phyloP scores from a whole-genome alignment of 2,888 invertebrate species.

The Molorchus minor region DNA sequence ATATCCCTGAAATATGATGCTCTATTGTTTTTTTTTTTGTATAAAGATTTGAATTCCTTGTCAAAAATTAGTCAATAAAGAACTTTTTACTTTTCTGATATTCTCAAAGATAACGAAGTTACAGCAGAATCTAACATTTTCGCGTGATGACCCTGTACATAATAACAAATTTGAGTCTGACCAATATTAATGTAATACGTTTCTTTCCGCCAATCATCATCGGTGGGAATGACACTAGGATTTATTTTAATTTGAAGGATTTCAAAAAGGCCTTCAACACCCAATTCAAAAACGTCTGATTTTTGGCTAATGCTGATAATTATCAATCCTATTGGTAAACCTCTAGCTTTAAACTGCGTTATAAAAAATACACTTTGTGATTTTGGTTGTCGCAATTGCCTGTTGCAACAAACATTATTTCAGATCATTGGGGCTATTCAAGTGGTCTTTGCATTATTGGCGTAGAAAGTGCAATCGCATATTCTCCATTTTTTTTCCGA shows the following conservation, averaged over 20 bases:
- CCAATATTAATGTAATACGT: slow-evolving; percentile 16
- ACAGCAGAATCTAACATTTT: too few relatives aligned
- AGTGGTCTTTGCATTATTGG: slow-evolving; percentile 35
- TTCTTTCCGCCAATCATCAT: slow-evolving; percentile 19
- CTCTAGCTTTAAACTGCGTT: slow-evolving; percentile 34
- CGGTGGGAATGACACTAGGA: slow-evolving; percentile 9
- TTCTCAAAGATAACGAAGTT: too few relatives aligned
- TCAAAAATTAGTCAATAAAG: too few relatives aligned
- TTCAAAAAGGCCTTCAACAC: slow-evolving; percentile 20
- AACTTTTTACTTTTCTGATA: too few relatives aligned
- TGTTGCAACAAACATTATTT: slow-evolving; percentile 35
- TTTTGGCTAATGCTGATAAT: slow-evolving; percentile 33
- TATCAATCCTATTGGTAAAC: slow-evolving; percentile 38
- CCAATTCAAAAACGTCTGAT: slow-evolving; percentile 22
- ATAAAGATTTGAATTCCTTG: too few relatives aligned
- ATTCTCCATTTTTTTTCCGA: slow-evolving; percentile 37
- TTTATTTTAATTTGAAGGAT: slow-evolving; percentile 29
- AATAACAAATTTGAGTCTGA: slow-evolving; percentile 12
- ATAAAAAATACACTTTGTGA: slow-evolving; percentile 39
- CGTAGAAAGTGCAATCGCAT: slow-evolving; percentile 31
- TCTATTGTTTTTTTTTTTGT: too few relatives aligned
- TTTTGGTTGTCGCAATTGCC: slow-evolving; percentile 34
- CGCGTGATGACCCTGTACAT: too few relatives aligned
- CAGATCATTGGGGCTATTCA: slow-evolving; percentile 28
- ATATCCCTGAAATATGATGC: too few relatives aligned